These are phyloP conservation scores for Cathartes aura DNA, from an alignment of 2,113 vertebrate genomes.

Conservation along the genomic window DNA sequence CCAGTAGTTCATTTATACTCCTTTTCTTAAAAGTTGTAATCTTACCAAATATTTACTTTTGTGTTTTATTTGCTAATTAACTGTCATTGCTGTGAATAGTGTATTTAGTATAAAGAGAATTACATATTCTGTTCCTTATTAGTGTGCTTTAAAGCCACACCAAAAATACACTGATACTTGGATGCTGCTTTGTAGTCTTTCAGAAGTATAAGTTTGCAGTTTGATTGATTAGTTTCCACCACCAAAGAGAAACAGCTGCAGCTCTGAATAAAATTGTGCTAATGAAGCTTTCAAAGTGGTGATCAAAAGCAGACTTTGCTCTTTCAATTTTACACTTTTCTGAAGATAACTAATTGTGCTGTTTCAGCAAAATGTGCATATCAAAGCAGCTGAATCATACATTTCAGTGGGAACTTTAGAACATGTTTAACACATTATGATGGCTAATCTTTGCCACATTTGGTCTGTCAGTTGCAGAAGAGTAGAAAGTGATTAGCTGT, in stretches of 20 bases:
- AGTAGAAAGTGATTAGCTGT: conserved; percentile 46
- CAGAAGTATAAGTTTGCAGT: conserved; percentile 46
- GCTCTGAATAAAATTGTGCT: conserved; percentile 58
- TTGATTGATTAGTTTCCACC: conserved; percentile 68
- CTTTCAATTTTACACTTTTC: conserved; percentile 62
- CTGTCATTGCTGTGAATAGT: conserved; percentile 30
- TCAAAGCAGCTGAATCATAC: conserved; percentile 63
- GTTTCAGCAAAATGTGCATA: conserved; percentile 67
- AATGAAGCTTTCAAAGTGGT: conserved; percentile 72
- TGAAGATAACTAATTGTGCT: conserved; percentile 68
- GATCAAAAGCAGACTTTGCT: conserved; percentile 68
- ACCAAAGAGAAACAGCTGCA: conserved; percentile 67
- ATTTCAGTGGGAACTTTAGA: conserved; percentile 27
- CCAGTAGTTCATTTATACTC: background rate
- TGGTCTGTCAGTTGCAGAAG: conserved; percentile 20
- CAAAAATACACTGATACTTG: conserved; percentile 57
- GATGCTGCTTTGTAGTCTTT: conserved; percentile 51
- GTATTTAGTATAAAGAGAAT: conserved; percentile 48
- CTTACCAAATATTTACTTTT: conserved; percentile 66
- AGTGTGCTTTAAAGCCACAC: conserved; percentile 36
- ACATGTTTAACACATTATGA: conserved; percentile 3
- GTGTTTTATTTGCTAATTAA: conserved; percentile 47
- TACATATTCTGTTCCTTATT: conserved; percentile 40
- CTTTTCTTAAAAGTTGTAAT: conserved; percentile 51
- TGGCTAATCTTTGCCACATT: conserved; percentile 38